Percentiles rank a stretch among this genome's conserved stretches.
Evolutionary conservation across 2,113 vertebrate genomes (phyloP).

Genomic region (Prunella fulvescens): DNA sequence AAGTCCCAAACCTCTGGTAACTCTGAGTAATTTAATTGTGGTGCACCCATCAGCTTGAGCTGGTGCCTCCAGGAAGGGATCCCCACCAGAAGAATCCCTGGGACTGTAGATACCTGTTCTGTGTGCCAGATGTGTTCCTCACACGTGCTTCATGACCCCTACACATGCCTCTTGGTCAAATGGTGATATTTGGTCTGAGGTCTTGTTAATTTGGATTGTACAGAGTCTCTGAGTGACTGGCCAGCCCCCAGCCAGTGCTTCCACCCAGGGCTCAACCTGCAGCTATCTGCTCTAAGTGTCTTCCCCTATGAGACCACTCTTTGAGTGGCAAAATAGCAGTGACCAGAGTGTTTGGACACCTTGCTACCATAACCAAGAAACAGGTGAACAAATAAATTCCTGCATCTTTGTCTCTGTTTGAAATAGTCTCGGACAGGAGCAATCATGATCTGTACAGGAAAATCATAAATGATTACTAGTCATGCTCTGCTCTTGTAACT

Average conservation of each 20-base stretch:
- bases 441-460: neutral
- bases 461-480: neutral
- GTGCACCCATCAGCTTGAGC: neutral
- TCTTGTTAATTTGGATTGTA: neutral
- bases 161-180: neutral
- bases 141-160: rapidly evolving
- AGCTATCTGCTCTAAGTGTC: neutral
- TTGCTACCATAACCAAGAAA: neutral
- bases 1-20: neutral
- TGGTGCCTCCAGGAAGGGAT: too few relatives aligned
- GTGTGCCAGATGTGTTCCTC: neutral
- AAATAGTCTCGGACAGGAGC: neutral
- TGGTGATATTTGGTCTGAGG: neutral
- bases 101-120: neutral
- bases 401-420: neutral
- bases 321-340: neutral
- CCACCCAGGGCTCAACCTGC: neutral
- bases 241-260: neutral
- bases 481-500: neutral
- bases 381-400: neutral
- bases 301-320: neutral
- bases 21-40: neutral
- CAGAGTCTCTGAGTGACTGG: neutral
- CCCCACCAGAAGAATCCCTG: neutral
- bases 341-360: neutral